These are phyloP conservation scores for Cochlearius cochlearius DNA, from an alignment of 2,113 vertebrate species.

Conservation along the genomic window DNA sequence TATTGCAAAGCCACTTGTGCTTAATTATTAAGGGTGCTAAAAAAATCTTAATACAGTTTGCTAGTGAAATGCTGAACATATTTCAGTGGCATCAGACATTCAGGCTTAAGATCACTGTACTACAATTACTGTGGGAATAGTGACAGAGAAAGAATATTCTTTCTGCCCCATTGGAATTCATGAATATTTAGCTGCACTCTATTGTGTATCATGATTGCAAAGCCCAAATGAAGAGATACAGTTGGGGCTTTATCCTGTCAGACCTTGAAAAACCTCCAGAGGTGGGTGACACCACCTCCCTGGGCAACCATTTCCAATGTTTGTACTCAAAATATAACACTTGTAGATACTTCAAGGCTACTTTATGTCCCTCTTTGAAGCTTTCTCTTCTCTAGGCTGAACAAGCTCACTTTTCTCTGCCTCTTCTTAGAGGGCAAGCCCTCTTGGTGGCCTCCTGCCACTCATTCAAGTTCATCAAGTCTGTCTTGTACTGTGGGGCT, in stretches of 20 bases:
- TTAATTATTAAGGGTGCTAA: background rate
- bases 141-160: background rate
- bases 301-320: background rate
- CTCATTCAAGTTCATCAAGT: background rate
- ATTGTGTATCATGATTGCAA: background rate
- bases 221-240: background rate
- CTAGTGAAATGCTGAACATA: background rate
- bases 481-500: background rate
- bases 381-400: background rate
- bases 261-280: background rate
- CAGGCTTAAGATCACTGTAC: background rate
- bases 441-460: background rate
- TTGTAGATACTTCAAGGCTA: background rate
- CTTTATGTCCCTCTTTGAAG: background rate
- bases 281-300: background rate
- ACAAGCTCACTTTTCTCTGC: background rate
- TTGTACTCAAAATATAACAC: background rate
- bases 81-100: background rate
- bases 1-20: background rate
- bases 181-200: background rate
- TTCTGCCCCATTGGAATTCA: background rate
- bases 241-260: background rate
- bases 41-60: background rate
- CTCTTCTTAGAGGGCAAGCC: background rate
- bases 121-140: background rate